Evolutionary conservation across 2,888 invertebrate species (phyloP), one percentile per base, ranked within the genome.

Genomic region (Caenorhabditis japonica): DNA sequence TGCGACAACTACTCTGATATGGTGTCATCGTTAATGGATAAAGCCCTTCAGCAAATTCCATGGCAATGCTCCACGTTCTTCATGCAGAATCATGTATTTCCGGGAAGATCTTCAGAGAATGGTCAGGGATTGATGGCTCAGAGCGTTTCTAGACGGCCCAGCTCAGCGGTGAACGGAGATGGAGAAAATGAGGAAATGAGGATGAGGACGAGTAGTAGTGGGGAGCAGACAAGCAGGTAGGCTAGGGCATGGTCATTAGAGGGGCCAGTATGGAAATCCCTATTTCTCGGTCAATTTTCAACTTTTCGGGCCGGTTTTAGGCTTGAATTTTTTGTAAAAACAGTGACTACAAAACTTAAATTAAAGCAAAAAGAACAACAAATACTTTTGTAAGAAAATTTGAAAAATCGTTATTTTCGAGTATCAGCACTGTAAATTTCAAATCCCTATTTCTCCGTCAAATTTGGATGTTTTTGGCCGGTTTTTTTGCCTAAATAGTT

Each of bases 61-160:
- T 68, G 68, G 61, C 73, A 73, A 56, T 51, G 58, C 34, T 56
- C 68, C 15, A 51, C 73, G 17, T 73, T 73, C 41, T 68, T 58
- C 47, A 68, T 73, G 66, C 73, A 73, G 44, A 73, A 68, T 38
- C 56, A 73, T 21, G 66, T 73, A 12, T 21, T 56, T 1, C 73
- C 73, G 3, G 66, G 55, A 13, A 68, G 46, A 27, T 12, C 21
- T 1, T 36, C 23, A 19, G 64, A 64, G 8, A n/a, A n/a, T n/a
- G 33, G 30, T 8, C n/a, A 4, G 19, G 46, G 64, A 0, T 34
- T 64, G 12, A 47, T 41, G 56, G 56, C 30, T 3, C 55, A 47
- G 10, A 33, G 17, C 10, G 17, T 15, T 8, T 39, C 53, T 44
- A 15, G 39, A 13, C 2, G 61, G 13, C 61, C 52, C 10, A 52